Conservation (phyloP, 2,888 invertebrate genomes). For the Mythimna lalbum region DNA sequence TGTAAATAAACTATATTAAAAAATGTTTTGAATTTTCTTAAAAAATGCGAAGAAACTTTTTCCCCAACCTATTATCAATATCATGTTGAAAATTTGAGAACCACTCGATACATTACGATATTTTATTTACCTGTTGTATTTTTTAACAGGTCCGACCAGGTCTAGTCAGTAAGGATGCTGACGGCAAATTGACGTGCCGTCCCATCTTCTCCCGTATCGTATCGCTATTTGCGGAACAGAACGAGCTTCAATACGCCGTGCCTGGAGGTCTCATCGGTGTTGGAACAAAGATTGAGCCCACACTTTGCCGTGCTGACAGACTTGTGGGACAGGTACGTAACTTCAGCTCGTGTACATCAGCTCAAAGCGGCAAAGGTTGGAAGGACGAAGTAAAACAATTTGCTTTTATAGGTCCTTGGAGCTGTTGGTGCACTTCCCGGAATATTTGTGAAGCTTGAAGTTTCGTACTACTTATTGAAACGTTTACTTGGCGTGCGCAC, state of each 20-base stretch:
- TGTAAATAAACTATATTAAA: no score
- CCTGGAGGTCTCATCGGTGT: constrained; percentile 99
- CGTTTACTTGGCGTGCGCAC: constrained; percentile 99
- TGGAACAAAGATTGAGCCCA: constrained; percentile 99
- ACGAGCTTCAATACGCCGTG: constrained; percentile 99
- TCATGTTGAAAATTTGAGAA: no score
- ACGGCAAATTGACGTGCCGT: constrained; percentile 98
- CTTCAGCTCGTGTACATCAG: no score
- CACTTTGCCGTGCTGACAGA: constrained; percentile 99
- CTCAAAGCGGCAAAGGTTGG: no score
- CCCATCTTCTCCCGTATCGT: constrained; percentile 99
- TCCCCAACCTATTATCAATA: no score
- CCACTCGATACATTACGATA: not conserved
- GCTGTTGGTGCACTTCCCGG: constrained; percentile 99
- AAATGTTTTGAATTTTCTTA: no score
- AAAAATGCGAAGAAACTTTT: no score
- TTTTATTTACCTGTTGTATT: not conserved
- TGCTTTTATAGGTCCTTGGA: constrained; percentile 93
- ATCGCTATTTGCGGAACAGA: constrained; percentile 99
- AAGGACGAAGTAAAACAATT: constrained; percentile 7
- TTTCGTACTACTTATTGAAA: constrained; percentile 98
- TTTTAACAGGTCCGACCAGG: constrained; percentile 95
- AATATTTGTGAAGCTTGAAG: constrained; percentile 99
- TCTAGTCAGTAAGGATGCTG: constrained; percentile 98
- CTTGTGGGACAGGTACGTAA: constrained; percentile 96